These are phyloP conservation scores for Entelurus aequoreus DNA, from an alignment of 2,113 vertebrate species.

Conservation along the genomic window DNA sequence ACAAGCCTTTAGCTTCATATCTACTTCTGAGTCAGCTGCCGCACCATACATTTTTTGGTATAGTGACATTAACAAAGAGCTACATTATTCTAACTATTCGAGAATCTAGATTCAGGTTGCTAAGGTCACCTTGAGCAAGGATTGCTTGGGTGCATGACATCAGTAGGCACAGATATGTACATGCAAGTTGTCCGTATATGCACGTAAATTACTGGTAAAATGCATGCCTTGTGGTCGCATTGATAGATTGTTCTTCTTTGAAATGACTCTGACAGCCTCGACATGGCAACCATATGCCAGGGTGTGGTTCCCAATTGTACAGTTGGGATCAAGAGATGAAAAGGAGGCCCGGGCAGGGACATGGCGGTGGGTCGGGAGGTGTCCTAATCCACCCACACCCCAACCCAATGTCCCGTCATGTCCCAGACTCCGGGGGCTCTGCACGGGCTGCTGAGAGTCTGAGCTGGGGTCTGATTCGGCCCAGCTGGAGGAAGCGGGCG, in stretches of 20 bases:
- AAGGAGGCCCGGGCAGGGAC: constrained; percentile 31
- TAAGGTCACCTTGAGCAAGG: too few relatives aligned
- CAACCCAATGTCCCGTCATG: constrained; percentile 46
- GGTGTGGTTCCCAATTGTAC: constrained; percentile 43
- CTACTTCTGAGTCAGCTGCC: constrained; percentile 38
- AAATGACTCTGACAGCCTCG: constrained; percentile 67
- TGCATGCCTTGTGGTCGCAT: not conserved
- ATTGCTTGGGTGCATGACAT: not conserved
- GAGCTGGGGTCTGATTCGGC: constrained; percentile 83
- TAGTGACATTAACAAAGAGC: constrained; percentile 62
- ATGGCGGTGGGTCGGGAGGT: constrained; percentile 48
- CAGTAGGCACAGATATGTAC: not conserved
- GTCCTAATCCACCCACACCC: constrained; percentile 54
- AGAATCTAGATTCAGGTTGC: too few relatives aligned
- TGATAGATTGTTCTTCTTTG: constrained; percentile 31
- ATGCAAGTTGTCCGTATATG: not conserved
- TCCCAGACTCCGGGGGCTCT: constrained; percentile 60
- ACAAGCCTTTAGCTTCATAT: constrained; percentile 17
- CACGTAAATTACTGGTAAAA: not conserved
- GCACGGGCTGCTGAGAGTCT: constrained; percentile 49
- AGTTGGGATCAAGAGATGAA: constrained; percentile 34
- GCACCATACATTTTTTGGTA: constrained; percentile 45
- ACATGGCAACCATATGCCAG: constrained; percentile 43
- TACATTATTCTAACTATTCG: constrained; percentile 58
- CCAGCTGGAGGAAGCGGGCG: constrained; percentile 96